phyloP scores from a whole-genome alignment of 2,888 invertebrate genomes.

The Phyto melanocephala region DNA sequence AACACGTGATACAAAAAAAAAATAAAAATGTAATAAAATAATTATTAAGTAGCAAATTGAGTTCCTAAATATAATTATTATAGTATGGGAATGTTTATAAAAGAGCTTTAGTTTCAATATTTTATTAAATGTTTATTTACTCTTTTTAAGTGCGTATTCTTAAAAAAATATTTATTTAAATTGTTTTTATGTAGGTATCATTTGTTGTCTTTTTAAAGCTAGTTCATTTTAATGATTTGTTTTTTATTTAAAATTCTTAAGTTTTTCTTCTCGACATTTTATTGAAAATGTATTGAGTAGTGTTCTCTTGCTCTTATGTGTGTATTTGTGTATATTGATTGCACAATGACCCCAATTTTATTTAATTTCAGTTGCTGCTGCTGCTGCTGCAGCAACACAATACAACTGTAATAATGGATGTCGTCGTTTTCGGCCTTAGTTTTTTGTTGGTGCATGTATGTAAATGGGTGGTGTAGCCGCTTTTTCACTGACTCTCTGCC shows the following conservation, averaged over 20 bases:
- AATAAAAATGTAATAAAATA: no score
- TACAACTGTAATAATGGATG: no score
- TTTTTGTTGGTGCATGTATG: background rate
- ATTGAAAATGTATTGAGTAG: slow-evolving; percentile 47
- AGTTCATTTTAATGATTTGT: background rate
- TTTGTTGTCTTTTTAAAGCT: no score
- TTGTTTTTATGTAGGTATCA: no score
- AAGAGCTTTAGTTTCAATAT: no score
- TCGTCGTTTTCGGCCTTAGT: slow-evolving; percentile 23
- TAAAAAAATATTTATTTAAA: no score
- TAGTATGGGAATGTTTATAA: no score
- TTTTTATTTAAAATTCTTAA: background rate
- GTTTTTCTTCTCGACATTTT: slow-evolving; percentile 30
- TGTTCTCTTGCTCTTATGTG: background rate
- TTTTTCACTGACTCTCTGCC: background rate
- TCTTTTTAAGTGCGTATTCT: no score
- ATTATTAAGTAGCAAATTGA: no score
- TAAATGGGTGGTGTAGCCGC: background rate
- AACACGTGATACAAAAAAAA: background rate
- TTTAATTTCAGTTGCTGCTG: slow-evolving; percentile 35
- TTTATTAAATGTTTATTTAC: no score
- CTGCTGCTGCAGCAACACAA: background rate
- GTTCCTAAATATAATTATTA: no score
- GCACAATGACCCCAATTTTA: slow-evolving; percentile 63
- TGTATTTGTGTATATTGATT: slow-evolving; percentile 49